A percentile compares a stretch with the other conserved stretches of the same genome.
phyloP scores from a whole-genome alignment of 2,113 vertebrate genomes.

The Phaethon lepturus region DNA sequence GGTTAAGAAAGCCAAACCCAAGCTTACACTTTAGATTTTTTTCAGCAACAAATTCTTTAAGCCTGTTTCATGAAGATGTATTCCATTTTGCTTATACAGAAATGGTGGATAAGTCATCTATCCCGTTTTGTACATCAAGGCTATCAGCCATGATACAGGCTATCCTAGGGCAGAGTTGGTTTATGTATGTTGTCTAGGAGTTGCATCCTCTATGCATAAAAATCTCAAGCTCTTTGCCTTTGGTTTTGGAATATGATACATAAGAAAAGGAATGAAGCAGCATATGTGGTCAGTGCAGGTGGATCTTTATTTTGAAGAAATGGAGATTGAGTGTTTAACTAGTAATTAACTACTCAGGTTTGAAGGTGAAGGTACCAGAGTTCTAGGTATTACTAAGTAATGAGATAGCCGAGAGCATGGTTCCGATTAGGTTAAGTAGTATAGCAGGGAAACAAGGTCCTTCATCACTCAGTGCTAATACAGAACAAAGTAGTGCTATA shows the following conservation, averaged over 20 bases:
- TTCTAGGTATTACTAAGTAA: slow-evolving; percentile 27
- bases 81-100: not conserved
- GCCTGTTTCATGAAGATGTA: not conserved
- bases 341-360: not conserved
- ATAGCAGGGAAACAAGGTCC: not conserved
- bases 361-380: not conserved
- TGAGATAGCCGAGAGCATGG: not conserved
- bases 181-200: not conserved
- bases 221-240: not conserved
- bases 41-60: not conserved
- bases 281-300: not conserved
- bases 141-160: not conserved
- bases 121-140: not conserved
- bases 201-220: not conserved
- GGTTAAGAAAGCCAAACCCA: not conserved
- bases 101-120: not conserved
- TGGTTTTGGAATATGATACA: not conserved
- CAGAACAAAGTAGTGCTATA: not conserved
- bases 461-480: not conserved
- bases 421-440: slow-evolving; percentile 17
- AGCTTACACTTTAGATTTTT: not conserved
- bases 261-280: not conserved
- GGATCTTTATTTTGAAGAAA: not conserved
- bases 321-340: not conserved
- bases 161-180: not conserved